These are phyloP conservation scores for Sylvia borin DNA, from an alignment of 2,797 vertebrate species.

Conservation along the genomic window DNA sequence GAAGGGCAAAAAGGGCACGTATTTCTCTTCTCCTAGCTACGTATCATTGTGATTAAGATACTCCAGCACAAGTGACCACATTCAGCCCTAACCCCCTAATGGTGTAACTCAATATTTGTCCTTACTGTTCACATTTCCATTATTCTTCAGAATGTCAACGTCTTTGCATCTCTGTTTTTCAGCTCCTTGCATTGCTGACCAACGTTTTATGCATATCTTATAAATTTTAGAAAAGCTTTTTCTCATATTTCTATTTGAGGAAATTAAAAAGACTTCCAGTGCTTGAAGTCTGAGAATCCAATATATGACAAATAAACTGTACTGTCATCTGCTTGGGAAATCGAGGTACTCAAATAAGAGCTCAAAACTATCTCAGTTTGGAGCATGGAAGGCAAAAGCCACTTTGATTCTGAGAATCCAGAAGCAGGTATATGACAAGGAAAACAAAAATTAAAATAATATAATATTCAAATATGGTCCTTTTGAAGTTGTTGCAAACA, in stretches of 20 bases:
- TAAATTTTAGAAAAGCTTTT: not conserved
- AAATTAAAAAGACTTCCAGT: not conserved
- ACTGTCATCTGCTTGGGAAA: not conserved
- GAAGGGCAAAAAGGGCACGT: not conserved
- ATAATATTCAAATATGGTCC: not conserved
- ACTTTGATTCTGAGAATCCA: not conserved
- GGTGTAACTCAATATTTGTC: constrained; percentile 84
- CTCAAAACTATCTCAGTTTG: not conserved
- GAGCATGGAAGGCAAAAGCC: not conserved
- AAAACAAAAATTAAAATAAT: not conserved
- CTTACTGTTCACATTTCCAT: constrained; percentile 78
- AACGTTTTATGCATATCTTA: constrained; percentile 73
- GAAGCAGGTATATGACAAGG: not conserved
- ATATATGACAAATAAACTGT: not conserved
- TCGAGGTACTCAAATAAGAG: not conserved
- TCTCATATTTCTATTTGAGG: not conserved
- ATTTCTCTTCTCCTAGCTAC: not conserved
- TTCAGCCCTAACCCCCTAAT: constrained; percentile 83
- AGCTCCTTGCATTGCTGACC: constrained; percentile 89
- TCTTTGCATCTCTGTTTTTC: constrained; percentile 83
- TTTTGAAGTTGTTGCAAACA: not conserved
- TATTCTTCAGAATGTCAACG: constrained; percentile 81
- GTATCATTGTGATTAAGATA: constrained; percentile 84
- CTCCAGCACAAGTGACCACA: constrained; percentile 83
- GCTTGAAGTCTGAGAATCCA: not conserved